Conservation (phyloP, 1,140 invertebrate species). For the Chrysopa pallens region DNA sequence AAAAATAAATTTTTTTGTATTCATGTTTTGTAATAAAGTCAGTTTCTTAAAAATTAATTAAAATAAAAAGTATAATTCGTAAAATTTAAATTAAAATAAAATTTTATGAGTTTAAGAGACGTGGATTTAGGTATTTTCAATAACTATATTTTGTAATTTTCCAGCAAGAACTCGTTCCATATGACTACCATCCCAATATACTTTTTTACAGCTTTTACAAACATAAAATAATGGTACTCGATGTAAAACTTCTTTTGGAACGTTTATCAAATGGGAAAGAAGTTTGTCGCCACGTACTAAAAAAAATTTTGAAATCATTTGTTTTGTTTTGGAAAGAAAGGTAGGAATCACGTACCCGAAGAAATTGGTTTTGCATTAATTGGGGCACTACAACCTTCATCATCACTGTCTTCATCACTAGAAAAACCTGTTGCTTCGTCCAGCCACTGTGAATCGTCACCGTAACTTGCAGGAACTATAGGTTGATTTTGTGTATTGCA, state of each 20-base stretch:
- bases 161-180: constrained; percentile 25
- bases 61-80: no score
- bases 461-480: constrained; percentile 4
- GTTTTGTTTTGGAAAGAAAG: constrained; percentile 3
- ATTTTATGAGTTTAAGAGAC: no score
- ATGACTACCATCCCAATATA: constrained; percentile 44
- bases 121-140: no score
- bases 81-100: no score
- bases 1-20: no score
- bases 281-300: constrained; percentile 19
- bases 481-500: not conserved
- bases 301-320: constrained; percentile 1
- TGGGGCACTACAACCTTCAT: constrained; percentile 17
- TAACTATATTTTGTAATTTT: constrained; percentile 20
- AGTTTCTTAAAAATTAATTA: no score
- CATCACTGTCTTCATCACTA: constrained; percentile 15
- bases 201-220: constrained; percentile 42
- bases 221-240: constrained; percentile 33
- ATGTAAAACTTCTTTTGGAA: constrained; percentile 26
- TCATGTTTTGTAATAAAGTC: no score
- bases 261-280: constrained; percentile 29
- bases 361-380: constrained; percentile 12
- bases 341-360: constrained; percentile 10
- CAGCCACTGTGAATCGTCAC: constrained; percentile 6
- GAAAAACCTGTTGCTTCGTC: constrained; percentile 17